These are phyloP conservation scores for Carassius carassius DNA, from an alignment of 2,113 vertebrate species.

Conservation along the genomic window DNA sequence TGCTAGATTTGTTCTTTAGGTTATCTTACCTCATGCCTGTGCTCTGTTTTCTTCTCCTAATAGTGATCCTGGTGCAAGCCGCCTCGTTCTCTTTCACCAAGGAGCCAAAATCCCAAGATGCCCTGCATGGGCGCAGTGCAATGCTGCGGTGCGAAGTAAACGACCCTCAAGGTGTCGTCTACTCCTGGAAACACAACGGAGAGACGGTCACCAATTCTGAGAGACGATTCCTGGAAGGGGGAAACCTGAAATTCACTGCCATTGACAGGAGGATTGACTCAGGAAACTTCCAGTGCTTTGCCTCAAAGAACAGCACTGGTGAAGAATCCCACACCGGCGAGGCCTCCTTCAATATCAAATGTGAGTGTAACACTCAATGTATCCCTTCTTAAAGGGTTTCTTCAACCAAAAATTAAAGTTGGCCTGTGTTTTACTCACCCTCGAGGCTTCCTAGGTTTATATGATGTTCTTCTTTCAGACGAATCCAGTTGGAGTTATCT, in stretches of 20 bases:
- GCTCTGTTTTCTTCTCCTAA: constrained; percentile 14
- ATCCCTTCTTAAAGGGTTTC: not conserved
- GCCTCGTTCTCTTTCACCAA: constrained; percentile 80
- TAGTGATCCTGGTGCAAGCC: constrained; percentile 62
- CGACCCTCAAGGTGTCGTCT: constrained; percentile 55
- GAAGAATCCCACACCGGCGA: constrained; percentile 76
- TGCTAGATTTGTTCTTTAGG: not conserved
- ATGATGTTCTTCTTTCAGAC: no score
- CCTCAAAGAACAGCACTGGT: constrained; percentile 65
- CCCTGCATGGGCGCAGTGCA: constrained; percentile 83
- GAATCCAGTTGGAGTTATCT: no score
- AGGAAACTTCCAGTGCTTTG: constrained; percentile 83
- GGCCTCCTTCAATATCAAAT: constrained; percentile 88
- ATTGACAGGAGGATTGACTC: constrained; percentile 80
- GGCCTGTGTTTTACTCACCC: no score
- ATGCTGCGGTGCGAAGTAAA: constrained; percentile 85
- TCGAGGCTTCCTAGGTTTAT: no score
- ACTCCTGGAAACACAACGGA: constrained; percentile 80
- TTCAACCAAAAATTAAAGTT: no score
- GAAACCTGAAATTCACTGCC: constrained; percentile 80
- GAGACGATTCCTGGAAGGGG: constrained; percentile 81
- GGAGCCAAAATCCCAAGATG: constrained; percentile 86
- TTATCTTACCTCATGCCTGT: not conserved
- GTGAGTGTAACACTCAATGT: constrained; percentile 71
- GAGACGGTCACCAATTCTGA: constrained; percentile 73